Evolutionary conservation across 2,797 vertebrate species (phyloP).

Genomic region (Menidia menidia): DNA sequence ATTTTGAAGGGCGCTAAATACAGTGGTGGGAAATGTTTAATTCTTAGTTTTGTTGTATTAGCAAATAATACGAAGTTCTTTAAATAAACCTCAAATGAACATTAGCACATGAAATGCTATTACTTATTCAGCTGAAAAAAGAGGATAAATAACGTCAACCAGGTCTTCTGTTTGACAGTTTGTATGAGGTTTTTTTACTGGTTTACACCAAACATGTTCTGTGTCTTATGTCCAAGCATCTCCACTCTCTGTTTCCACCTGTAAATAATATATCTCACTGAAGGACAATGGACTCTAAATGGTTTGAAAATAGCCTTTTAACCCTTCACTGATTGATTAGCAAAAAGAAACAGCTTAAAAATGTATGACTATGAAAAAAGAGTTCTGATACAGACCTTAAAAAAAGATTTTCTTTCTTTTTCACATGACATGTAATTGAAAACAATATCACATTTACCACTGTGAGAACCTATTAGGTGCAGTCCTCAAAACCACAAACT

Average conservation of each 20-base stretch:
- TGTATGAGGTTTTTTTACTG: background rate
- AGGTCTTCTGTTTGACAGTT: background rate
- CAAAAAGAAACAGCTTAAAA: background rate
- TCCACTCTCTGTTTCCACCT: background rate
- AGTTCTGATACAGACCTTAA: background rate
- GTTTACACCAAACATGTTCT: background rate
- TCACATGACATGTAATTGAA: background rate
- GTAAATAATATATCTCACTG: too few relatives aligned
- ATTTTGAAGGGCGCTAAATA: background rate
- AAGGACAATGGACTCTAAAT: background rate
- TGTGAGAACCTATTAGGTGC: slow-evolving; percentile 18
- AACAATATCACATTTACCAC: background rate
- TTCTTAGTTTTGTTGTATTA: too few relatives aligned
- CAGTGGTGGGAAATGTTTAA: too few relatives aligned
- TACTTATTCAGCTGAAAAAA: too few relatives aligned
- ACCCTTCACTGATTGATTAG: background rate
- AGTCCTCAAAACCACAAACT: slow-evolving; percentile 8
- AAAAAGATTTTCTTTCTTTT: background rate
- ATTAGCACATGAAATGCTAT: too few relatives aligned
- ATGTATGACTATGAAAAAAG: too few relatives aligned
- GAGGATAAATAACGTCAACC: too few relatives aligned
- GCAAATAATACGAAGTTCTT: too few relatives aligned
- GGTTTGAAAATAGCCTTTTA: too few relatives aligned
- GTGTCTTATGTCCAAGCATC: background rate
- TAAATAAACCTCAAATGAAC: too few relatives aligned